phyloP scores from a whole-genome alignment of 37 sponge, comb jelly and placozoan genomes.

The Oopsacas minuta region DNA sequence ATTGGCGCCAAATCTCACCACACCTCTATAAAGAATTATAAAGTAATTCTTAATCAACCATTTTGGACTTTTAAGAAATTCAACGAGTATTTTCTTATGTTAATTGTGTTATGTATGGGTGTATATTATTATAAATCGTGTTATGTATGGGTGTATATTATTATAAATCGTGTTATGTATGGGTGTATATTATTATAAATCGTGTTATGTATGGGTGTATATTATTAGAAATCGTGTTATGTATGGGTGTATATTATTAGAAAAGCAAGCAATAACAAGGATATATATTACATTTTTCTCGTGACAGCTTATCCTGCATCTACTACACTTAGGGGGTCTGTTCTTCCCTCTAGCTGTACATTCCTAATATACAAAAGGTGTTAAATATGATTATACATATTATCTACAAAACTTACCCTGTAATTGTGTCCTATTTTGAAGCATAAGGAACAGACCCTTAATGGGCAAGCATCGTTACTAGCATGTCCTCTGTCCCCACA shows the following conservation, averaged over 20 bases:
- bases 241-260: no score
- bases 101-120: no score
- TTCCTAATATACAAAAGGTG: neutral
- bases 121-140: no score
- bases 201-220: no score
- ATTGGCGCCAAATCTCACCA: constrained; percentile 13
- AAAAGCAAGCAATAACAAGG: no score
- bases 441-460: neutral
- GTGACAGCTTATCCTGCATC: neutral
- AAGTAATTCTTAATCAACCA: neutral
- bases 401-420: neutral
- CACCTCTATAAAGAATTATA: neutral
- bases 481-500: constrained; percentile 1
- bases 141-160: no score
- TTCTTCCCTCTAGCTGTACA: neutral
- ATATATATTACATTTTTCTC: constrained; percentile 20
- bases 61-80: neutral
- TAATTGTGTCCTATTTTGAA: constrained; percentile 19
- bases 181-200: no score
- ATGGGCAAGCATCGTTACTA: neutral
- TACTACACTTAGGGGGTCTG: neutral
- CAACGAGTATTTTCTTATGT: no score
- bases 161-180: no score
- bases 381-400: neutral
- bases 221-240: no score